These are phyloP conservation scores for Lemur catta DNA, from an alignment of 2,797 vertebrate species.

Conservation along the genomic window DNA sequence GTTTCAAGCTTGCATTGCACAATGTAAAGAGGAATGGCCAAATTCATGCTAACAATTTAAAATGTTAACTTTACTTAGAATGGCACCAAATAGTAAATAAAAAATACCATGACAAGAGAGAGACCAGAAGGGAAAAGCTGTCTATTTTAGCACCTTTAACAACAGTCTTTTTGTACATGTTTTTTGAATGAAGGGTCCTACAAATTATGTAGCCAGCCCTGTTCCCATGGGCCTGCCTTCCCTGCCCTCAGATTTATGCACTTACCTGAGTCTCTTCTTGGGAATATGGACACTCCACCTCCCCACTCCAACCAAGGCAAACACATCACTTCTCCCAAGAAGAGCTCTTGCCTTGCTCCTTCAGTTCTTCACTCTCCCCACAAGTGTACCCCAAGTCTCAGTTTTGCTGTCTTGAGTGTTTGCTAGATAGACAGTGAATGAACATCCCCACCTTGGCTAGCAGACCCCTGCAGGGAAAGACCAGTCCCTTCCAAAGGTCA, in stretches of 20 bases:
- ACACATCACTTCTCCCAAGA: background rate
- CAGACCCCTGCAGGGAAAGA: background rate
- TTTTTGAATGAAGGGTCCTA: background rate
- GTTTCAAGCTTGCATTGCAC: background rate
- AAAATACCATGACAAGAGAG: background rate
- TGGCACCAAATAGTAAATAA: background rate
- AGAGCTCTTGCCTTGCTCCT: background rate
- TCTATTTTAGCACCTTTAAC: background rate
- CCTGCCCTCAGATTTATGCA: too few relatives aligned
- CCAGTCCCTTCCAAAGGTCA: background rate
- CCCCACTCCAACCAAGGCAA: background rate
- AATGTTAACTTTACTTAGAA: background rate
- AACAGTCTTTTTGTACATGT: background rate
- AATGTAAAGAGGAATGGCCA: background rate
- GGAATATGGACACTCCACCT: background rate
- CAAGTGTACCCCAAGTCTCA: background rate
- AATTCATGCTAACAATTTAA: background rate
- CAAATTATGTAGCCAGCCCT: background rate
- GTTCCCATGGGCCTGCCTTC: background rate
- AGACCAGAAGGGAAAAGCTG: background rate
- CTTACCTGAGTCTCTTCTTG: background rate
- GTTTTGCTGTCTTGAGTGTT: background rate
- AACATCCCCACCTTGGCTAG: background rate
- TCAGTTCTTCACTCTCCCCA: background rate
- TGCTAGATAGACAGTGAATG: background rate